Evolutionary conservation across 2,113 vertebrate genomes (phyloP), one percentile per base, ranked within the genome.

Genomic region (Actenoides hombroni): DNA sequence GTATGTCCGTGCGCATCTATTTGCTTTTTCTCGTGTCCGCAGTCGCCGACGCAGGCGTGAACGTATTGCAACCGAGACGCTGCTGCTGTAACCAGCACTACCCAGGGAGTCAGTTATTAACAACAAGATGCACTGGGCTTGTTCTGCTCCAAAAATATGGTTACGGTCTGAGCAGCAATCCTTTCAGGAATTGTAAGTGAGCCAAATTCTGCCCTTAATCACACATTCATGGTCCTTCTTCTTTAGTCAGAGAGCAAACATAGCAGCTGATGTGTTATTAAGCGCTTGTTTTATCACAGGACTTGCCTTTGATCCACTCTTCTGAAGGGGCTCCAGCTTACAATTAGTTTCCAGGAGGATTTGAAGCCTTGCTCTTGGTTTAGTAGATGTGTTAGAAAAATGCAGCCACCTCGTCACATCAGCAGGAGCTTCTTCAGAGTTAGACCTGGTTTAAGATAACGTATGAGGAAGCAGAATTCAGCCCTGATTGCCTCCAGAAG

Each of bases 131-230:
- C 18, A 25, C 65, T 51, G 31, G 61, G 71, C 0, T 2, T 20
- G 35, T 68, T 84, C 73, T 20, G 65, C 13, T 71, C 91, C 89
- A 44, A 60, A 91, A 82, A 4, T 65, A 23, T 4, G 53, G 54
- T 70, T 35, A 48, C 60, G 81, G 17, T 31, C 46, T 48, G 94
- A 91, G 89, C 86, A 71, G 59, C 90, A 75, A 4, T 25, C 75
- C 85, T 86, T 88, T 59, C 65, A 83, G 93, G 73, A 83, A 17
- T 37, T 65, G 76, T 79, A 73, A 57, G 80, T 67, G 67, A 83
- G 89, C 84, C 91, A 85, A 69, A 79, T 37, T 16, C 53, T 84
- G 65, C 86, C 81, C 84, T 79, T 39, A 33, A 18, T 49, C 89
- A 29, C 81, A 60, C 65, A 13, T 31, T 78, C 78, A 33, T 60